Evolutionary conservation across 2,888 invertebrate genomes (phyloP), one percentile per base, ranked within the genome.

Genomic region (Esperia sulphurella): DNA sequence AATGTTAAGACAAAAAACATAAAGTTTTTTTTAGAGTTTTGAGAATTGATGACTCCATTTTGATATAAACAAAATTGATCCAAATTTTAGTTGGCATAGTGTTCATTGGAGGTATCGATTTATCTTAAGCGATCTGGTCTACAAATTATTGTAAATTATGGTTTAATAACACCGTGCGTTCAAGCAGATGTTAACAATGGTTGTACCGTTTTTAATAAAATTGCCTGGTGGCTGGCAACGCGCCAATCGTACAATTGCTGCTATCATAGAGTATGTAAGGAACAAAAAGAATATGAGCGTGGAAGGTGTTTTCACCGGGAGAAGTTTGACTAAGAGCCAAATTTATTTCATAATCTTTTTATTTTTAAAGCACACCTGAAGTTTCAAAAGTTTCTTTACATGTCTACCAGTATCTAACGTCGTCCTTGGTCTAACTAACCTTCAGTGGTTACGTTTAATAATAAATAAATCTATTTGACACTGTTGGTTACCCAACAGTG

Each of bases 141-240:
- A 21, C 21, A 21, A 5, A 21, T 5, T 21, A 21, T 21, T 2
- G 21, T 21, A 21, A 21, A 21, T 21, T 21, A 21, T 21, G 21
- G 21, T 21, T 21, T 21, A 5, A 21, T 21, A 21, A 39, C 39
- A 14, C 39, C 5, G 7, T 33, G 31, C 14, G 10, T 33, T 10
- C 14, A n/a, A 65, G 63, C 80, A 79, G 71, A 79, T 77, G 77
- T 66, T 68, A 71, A 76, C 75, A 75, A 77, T 71, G 58, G 56
- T 61, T 53, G 61, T 57, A 55, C 55, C 58, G 68, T 72, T 76
- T 77, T 81, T 75, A 75, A 75, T 73, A 75, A 79, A 79, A 76
- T 70, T 68, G 63, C 58, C 51, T 40, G 52, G 48, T 38, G 29
- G 31, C 61, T 82, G 82, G 83, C 79, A 49, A 33, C 51, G 48